These are phyloP conservation scores for Monoplex corrugatus DNA, from an alignment of 2,888 invertebrate species.

Conservation along the genomic window DNA sequence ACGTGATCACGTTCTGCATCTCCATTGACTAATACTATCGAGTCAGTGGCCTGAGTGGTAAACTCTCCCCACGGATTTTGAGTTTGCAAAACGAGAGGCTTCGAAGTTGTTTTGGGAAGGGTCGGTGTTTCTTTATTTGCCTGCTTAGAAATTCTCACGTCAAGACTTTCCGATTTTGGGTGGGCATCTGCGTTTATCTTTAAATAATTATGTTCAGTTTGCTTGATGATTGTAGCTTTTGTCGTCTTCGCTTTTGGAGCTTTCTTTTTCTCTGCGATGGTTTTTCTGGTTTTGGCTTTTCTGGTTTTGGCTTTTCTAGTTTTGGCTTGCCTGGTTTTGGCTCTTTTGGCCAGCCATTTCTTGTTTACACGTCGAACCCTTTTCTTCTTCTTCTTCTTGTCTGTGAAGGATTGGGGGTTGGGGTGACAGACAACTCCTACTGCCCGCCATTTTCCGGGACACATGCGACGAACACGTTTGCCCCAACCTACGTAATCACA, in stretches of 20 bases:
- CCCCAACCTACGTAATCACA: slow-evolving; percentile 96
- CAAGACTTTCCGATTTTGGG: not conserved
- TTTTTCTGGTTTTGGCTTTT: not conserved
- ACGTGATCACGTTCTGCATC: not conserved
- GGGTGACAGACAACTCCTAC: slow-evolving; percentile 68
- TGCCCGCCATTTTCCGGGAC: slow-evolving; percentile 90
- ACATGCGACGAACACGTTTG: slow-evolving; percentile 85
- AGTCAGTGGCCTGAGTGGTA: not conserved
- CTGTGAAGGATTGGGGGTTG: not conserved
- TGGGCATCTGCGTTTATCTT: not conserved
- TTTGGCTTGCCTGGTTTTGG: not conserved
- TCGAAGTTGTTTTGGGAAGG: too few relatives aligned
- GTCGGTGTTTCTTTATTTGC: too few relatives aligned
- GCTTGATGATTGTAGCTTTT: not conserved
- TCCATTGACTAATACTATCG: not conserved
- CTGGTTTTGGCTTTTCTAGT: not conserved
- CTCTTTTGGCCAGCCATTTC: not conserved
- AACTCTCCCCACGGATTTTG: too few relatives aligned
- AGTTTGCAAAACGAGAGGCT: not conserved
- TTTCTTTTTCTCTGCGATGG: not conserved
- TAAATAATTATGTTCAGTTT: not conserved
- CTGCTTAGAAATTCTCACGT: not conserved
- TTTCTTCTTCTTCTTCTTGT: not conserved
- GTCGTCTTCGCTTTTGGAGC: not conserved
- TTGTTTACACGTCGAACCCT: not conserved